Evolutionary conservation across 2,797 vertebrate species (phyloP).

Genomic region (Acanthopagrus latus): DNA sequence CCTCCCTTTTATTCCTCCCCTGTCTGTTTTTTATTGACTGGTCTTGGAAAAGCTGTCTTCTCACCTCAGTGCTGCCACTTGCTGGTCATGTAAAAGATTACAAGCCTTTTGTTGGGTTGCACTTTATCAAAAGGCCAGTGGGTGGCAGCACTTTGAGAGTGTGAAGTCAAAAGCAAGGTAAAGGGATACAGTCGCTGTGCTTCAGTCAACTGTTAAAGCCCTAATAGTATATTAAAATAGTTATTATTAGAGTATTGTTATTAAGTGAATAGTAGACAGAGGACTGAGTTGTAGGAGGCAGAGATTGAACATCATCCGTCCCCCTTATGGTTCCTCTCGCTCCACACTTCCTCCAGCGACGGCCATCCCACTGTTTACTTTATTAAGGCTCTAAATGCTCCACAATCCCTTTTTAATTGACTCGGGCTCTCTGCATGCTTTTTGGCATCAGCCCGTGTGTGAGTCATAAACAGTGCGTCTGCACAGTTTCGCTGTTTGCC

Average conservation of each 20-base stretch:
- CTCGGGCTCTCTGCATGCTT: constrained; percentile 75
- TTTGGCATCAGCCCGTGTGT: constrained; percentile 69
- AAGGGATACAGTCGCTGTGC: constrained; percentile 46
- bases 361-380: constrained; percentile 77
- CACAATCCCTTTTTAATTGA: constrained; percentile 86
- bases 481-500: constrained; percentile 73
- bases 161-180: constrained; percentile 14
- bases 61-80: constrained; percentile 90
- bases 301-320: constrained; percentile 17
- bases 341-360: constrained; percentile 38
- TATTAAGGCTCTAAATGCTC: constrained; percentile 83
- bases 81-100: constrained; percentile 75
- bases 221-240: constrained; percentile 28
- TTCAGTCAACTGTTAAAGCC: constrained; percentile 33
- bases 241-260: constrained; percentile 11
- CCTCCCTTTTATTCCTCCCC: neutral
- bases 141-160: constrained; percentile 80
- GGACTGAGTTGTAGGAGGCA: constrained; percentile 17
- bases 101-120: constrained; percentile 59
- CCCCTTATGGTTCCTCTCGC: constrained; percentile 26
- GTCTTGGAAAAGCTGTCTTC: constrained; percentile 58
- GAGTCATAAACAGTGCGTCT: constrained; percentile 74
- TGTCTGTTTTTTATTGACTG: constrained; percentile 47
- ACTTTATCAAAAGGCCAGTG: constrained; percentile 75
- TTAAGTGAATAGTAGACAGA: constrained; percentile 23